These are phyloP conservation scores for Parapsyche elsis DNA, from an alignment of 1,140 invertebrate species.

Conservation along the genomic window DNA sequence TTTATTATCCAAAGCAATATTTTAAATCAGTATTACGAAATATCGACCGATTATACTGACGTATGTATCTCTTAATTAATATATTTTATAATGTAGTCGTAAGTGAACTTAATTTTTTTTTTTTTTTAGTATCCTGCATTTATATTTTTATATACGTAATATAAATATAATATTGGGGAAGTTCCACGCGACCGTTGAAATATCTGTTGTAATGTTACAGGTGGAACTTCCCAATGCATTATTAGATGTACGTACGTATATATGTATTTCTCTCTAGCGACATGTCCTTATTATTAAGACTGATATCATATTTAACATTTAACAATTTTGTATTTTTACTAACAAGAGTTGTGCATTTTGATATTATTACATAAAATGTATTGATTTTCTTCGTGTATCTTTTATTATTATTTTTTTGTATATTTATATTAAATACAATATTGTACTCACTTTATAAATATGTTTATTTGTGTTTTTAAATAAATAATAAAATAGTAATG, in stretches of 20 bases:
- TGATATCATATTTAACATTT: constrained; percentile 2
- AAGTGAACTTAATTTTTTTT: neutral
- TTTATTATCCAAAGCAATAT: constrained; percentile 2
- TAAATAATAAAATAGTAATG: too few relatives aligned
- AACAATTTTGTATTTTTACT: constrained; percentile 9
- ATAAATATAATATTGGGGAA: too few relatives aligned
- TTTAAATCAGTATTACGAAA: neutral
- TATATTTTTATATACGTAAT: too few relatives aligned
- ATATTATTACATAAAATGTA: neutral
- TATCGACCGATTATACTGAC: too few relatives aligned
- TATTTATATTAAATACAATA: too few relatives aligned
- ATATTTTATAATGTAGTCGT: neutral
- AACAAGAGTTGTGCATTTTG: constrained; percentile 28
- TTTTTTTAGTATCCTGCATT: too few relatives aligned
- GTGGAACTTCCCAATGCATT: neutral
- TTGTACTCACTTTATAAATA: too few relatives aligned
- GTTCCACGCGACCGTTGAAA: too few relatives aligned
- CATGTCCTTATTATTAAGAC: constrained; percentile 29
- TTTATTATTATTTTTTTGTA: neutral
- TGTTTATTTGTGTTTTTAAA: too few relatives aligned
- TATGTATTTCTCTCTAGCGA: neutral
- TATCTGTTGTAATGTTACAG: too few relatives aligned
- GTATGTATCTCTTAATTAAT: neutral
- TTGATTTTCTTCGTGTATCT: neutral
- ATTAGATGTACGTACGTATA: neutral